Percentiles rank a stretch among this genome's conserved stretches.
Conservation (phyloP, 2,797 vertebrate species). For the Staurois parvus region DNA sequence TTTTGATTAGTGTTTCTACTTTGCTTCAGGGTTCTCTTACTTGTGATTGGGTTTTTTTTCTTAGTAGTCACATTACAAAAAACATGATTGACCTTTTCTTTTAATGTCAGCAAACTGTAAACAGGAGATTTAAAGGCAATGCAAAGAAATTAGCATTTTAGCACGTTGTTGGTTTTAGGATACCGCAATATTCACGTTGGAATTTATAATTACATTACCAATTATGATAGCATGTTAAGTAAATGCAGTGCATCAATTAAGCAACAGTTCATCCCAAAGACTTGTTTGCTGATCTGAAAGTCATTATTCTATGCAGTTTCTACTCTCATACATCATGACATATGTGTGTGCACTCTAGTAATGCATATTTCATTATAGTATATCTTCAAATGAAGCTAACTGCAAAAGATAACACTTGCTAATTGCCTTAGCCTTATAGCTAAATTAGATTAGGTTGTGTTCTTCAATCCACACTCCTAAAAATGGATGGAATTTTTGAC, state of each 20-base stretch:
- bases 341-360: constrained; percentile 4
- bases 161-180: constrained; percentile 2
- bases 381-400: constrained; percentile 34
- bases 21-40: constrained; percentile 19
- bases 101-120: constrained; percentile 58
- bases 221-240: constrained; percentile 17
- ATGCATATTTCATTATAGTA: constrained; percentile 55
- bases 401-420: constrained; percentile 31
- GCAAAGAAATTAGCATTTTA: constrained; percentile 43
- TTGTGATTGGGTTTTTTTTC: constrained; percentile 27
- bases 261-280: background rate
- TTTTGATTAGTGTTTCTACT: constrained; percentile 51
- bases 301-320: constrained; percentile 39
- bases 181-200: background rate
- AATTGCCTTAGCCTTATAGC: constrained; percentile 29
- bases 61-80: constrained; percentile 46
- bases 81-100: constrained; percentile 57
- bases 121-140: constrained; percentile 26
- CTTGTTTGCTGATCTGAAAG: constrained; percentile 12
- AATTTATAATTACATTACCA: constrained; percentile 32
- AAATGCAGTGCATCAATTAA: background rate
- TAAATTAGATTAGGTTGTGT: background rate
- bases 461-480: constrained; percentile 16
- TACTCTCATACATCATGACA: constrained; percentile 19
- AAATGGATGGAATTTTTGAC: constrained; percentile 23